Percentiles rank a stretch among this genome's conserved stretches.
Evolutionary conservation across 2,797 vertebrate species (phyloP).

Genomic region (Alcedo quadribrachys): DNA sequence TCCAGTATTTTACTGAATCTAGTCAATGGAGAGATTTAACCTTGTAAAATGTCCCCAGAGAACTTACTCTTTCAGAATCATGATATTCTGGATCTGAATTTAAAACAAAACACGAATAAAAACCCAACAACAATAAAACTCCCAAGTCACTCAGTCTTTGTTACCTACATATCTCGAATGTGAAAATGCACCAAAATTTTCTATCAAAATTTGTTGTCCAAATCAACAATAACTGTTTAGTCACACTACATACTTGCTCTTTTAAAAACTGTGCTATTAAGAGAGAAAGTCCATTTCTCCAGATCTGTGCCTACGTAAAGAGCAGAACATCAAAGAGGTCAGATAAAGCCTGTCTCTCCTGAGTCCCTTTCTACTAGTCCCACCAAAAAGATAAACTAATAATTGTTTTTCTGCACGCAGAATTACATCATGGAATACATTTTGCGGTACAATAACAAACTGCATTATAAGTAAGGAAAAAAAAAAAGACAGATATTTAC

Average conservation of each 20-base stretch:
- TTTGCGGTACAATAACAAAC: background rate
- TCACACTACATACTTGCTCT: background rate
- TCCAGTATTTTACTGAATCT: background rate
- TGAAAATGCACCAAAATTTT: background rate
- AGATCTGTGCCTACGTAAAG: background rate
- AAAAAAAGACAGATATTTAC: background rate
- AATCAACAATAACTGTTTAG: background rate
- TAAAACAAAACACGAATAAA: background rate
- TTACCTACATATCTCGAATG: background rate
- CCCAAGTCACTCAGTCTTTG: background rate
- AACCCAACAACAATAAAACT: too few species aligned
- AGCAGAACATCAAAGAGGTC: background rate
- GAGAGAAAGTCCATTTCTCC: background rate
- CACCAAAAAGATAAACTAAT: background rate
- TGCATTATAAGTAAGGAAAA: background rate
- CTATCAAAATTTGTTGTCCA: background rate
- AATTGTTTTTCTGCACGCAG: background rate
- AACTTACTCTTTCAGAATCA: background rate
- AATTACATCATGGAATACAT: background rate
- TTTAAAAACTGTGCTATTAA: background rate
- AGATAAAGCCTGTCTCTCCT: background rate
- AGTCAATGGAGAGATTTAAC: background rate
- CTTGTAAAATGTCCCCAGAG: background rate
- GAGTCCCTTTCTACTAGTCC: background rate
- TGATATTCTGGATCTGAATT: background rate